Evolutionary conservation across 2,113 vertebrate genomes (phyloP).

Genomic region (Oxyura jamaicensis): DNA sequence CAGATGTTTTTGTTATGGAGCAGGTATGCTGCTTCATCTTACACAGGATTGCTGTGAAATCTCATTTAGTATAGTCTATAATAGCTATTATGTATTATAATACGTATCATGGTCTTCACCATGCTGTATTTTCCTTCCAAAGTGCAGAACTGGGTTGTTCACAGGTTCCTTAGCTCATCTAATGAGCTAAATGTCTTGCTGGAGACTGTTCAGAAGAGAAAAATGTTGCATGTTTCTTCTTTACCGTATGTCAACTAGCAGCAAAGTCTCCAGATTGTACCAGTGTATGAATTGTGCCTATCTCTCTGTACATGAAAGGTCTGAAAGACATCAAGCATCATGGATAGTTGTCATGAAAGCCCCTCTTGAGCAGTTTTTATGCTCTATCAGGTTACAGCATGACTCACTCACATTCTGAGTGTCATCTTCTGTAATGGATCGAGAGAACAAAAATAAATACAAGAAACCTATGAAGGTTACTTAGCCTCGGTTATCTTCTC

Average conservation of each 20-base stretch:
- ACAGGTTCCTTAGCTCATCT: not conserved
- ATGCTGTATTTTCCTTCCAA: not conserved
- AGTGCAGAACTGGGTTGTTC: not conserved
- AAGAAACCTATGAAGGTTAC: not conserved
- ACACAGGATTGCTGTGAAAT: not conserved
- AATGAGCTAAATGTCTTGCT: not conserved
- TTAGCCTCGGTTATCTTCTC: not conserved
- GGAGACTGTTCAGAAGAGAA: not conserved
- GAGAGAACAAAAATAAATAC: constrained; percentile 4
- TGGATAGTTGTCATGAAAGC: not conserved
- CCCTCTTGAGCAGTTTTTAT: not conserved
- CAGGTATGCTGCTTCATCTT: not conserved
- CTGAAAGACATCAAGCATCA: not conserved
- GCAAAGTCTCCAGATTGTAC: not conserved
- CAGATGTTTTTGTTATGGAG: not conserved
- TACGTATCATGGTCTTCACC: not conserved
- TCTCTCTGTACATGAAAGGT: not conserved
- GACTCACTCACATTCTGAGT: not conserved
- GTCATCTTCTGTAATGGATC: not conserved
- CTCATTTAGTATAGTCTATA: not conserved
- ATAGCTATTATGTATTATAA: not conserved
- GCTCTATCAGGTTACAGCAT: not conserved
- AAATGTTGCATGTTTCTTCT: not conserved
- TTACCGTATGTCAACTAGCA: not conserved
- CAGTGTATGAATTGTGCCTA: not conserved